Base-by-base conservation (phyloP, 1,140 invertebrate genomes). In the Sycobia sp. region DNA sequence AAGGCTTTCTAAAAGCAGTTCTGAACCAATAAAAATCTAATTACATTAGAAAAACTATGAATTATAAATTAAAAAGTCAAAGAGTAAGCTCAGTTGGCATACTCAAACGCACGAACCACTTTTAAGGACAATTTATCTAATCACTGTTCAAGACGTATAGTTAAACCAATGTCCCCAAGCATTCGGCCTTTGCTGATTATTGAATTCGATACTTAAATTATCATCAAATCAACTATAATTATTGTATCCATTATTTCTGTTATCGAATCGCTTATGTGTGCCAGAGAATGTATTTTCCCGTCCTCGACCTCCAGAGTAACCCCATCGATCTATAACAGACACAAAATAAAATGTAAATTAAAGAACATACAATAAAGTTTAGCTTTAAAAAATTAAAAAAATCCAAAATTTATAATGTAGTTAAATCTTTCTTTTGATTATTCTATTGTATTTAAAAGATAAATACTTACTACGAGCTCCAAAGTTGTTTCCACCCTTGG, bases 291-390 rank as follows among this genome's bases (percentile, higher is more conserved):
- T 69, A 39, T 74, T 77, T 66, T 79, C 77, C 29, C 77, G 67
- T 54, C 75, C 74, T 49, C 75, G 67, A 44, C 62, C 63, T 43
- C 68, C 69, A 29, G 64, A 65, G 25, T 75, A 76, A 55, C 76
- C 75, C 76, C 76, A 78, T 67, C 74, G 75, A 73, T 72, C 75
- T 77, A 22, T 39, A 70, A 71, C n/a, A n/a, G n/a, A n/a, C n/a
- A n/a, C n/a, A n/a, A n/a, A n/a, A 63, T 57, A 23, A 56, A 63
- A n/a, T n/a, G n/a, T n/a, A 49, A 47, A 13, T 9, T 39, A 39
- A 39, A n/a, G n/a, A 38, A 23, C 16, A 32, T 14, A 20, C 10
- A 41, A 9, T 2, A 41, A 18, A 9, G 16, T 20, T 1, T 20
- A 41, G n/a, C n/a, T n/a, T n/a, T n/a, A n/a, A n/a, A n/a, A n/a